Evolutionary conservation across 2,888 invertebrate species (phyloP).

Genomic region (Timema podura): DNA sequence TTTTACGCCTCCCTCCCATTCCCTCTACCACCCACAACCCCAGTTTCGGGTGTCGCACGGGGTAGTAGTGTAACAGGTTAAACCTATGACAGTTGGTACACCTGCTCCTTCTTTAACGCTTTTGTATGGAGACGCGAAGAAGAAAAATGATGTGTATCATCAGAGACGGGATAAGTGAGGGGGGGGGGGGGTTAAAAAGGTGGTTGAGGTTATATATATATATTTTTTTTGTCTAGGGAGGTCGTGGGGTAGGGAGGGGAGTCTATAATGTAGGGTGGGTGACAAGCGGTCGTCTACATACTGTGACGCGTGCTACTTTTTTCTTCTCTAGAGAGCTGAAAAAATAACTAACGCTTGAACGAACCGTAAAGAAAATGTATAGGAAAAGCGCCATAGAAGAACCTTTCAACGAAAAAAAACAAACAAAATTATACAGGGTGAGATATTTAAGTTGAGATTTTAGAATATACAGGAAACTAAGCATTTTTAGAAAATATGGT

Average conservation of each 20-base stretch:
- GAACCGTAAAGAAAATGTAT: too few species aligned
- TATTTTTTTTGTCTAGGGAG: slow-evolving; percentile 3
- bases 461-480: too few species aligned
- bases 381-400: too few species aligned
- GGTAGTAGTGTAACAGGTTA: slow-evolving; percentile 22
- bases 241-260: not conserved
- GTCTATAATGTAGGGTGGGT: not conserved
- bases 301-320: too few species aligned
- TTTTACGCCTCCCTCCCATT: not conserved
- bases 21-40: not conserved
- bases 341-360: too few species aligned
- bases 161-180: too few species aligned
- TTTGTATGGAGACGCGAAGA: slow-evolving; percentile 14
- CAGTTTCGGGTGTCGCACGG: slow-evolving; percentile 15
- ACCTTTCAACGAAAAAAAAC: too few species aligned
- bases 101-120: slow-evolving; percentile 25
- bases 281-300: too few species aligned
- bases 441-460: too few species aligned
- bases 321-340: too few species aligned
- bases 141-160: slow-evolving; percentile 20
- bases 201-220: not conserved
- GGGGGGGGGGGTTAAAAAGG: not conserved
- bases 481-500: too few species aligned
- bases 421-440: too few species aligned
- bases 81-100: slow-evolving; percentile 26